Evolutionary conservation across 2,113 vertebrate species (phyloP), one percentile per base, ranked within the genome.

Genomic region (Acrocephalus arundinaceus): DNA sequence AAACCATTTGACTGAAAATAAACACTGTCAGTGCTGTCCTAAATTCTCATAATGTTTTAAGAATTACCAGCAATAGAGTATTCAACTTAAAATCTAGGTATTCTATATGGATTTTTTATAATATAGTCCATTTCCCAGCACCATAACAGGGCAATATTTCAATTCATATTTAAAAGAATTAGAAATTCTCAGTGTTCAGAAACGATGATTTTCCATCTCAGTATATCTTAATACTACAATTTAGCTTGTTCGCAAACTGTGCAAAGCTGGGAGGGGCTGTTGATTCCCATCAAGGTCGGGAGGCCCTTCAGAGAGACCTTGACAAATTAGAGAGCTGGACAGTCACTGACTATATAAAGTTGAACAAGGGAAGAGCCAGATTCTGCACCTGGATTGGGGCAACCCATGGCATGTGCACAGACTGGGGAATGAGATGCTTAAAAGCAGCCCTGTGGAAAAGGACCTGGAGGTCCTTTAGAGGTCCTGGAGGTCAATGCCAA

Each of bases 401-500:
- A 57, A 23, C 2, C 41, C n/a, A 66, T 35, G 24, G 3, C 1
- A 3, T 39, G 12, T 13, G 9, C 7, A 41, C 23, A 48, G 28
- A 33, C 3, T 74, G 41, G 49, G 7, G 22, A 55, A 65, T 7
- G n/a, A 74, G 28, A 39, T n/a, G 12, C 19, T 30, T 15, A 37
- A 49, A n/a, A 66, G 24, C 3, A 66, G 15, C 1, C 0, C 35
- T 2, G 1, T 41, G 13, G 43, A 49, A 75, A 30, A 6, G 10
- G 16, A 13, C 12, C 4, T 24, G n/a, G 11, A 3, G 11, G 9
- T 48, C 18, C 18, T 46, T 39, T 24, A 28, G 11, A 3, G 11
- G 9, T 48, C 18, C 18, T 46, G 37, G 37, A 39, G n/a, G 24
- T 41, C 0, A 0, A 31, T 24, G 24, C 24, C 2, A 49, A 41